Base-by-base conservation (phyloP, 2,797 vertebrate genomes). In the Chrosomus eos region DNA sequence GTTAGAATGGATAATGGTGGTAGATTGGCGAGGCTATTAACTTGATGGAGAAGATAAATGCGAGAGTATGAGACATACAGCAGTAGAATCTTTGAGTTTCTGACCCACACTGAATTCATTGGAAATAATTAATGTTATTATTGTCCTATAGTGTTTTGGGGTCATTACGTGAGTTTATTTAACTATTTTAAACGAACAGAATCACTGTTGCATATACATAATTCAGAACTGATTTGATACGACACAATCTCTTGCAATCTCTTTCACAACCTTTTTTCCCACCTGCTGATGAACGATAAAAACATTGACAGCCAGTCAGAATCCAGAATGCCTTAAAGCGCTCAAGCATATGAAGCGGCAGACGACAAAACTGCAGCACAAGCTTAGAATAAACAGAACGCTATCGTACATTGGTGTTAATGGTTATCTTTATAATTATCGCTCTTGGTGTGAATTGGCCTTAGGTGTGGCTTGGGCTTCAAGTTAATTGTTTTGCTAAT, bases 1-100 rank as follows among this genome's bases (percentile, higher is more conserved):
- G 18, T 78, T 33, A 9, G 9, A 81, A 72, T 72, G 51, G 67
- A 81, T 58, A 81, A 60, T 81, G 53, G 53, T 40, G 51, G 68
- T 38, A 72, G 36, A 72, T 60, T 71, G 38, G 40, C 31, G 38
- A 62, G 55, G 53, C 53, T 53, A 82, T 82, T 45, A 60, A 23
- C 36, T 82, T 43, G 68, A 40, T 23, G 11, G 45, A 58, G 33
- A 55, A 81, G 53, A 72, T 81, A 21, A 71, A 58, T 72, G 76
- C 13, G 26, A 66, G 31, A 53, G 80, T 31, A 38, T 16, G 6
- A 72, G 18, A 81, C 36, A 9, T 60, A 18, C 36, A 5, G 38
- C 36, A 71, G 6, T 26, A 14, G 55, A 60, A 28, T 18, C 40
- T 64, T 45, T 48, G 73, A 64, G 70, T 45, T 64, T 58, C 28